These are phyloP conservation scores for Ichneumoninae sp. DNA, from an alignment of 2,888 invertebrate species.

Conservation along the genomic window DNA sequence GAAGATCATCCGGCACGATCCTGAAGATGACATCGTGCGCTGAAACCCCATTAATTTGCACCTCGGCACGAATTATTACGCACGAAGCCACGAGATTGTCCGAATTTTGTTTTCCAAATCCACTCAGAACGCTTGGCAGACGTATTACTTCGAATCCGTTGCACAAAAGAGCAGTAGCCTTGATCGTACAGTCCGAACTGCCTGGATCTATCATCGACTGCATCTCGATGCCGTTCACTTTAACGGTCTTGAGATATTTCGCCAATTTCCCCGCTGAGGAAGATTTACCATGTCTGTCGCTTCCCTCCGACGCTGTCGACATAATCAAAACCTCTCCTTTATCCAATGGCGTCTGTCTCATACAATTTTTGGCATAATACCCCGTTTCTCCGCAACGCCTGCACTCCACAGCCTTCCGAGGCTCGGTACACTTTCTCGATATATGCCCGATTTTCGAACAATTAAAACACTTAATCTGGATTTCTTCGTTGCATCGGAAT, in stretches of 20 bases:
- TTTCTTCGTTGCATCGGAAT: background rate
- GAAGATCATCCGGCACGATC: constrained; percentile 70
- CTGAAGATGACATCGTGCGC: constrained; percentile 62
- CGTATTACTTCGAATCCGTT: constrained; percentile 31
- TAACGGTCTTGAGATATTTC: constrained; percentile 56
- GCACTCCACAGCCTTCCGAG: constrained; percentile 2
- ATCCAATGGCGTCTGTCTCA: constrained; percentile 23
- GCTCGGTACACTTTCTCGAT: constrained; percentile 45
- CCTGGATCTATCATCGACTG: constrained; percentile 57
- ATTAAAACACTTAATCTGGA: constrained; percentile 7
- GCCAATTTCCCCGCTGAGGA: constrained; percentile 22
- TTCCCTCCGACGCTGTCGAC: constrained; percentile 5
- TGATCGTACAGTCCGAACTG: constrained; percentile 65
- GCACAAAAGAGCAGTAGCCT: constrained; percentile 53
- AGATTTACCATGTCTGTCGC: background rate
- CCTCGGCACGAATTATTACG: constrained; percentile 37
- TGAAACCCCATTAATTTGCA: constrained; percentile 63
- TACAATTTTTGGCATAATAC: constrained; percentile 47
- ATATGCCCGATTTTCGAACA: constrained; percentile 39
- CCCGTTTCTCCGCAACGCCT: constrained; percentile 22
- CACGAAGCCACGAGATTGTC: constrained; percentile 48
- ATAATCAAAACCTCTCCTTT: constrained; percentile 7
- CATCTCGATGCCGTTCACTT: constrained; percentile 29
- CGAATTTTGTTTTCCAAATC: constrained; percentile 51
- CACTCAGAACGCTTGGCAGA: constrained; percentile 28